Conservation (phyloP, 2,113 vertebrate genomes). For the Peucedramus taeniatus region DNA sequence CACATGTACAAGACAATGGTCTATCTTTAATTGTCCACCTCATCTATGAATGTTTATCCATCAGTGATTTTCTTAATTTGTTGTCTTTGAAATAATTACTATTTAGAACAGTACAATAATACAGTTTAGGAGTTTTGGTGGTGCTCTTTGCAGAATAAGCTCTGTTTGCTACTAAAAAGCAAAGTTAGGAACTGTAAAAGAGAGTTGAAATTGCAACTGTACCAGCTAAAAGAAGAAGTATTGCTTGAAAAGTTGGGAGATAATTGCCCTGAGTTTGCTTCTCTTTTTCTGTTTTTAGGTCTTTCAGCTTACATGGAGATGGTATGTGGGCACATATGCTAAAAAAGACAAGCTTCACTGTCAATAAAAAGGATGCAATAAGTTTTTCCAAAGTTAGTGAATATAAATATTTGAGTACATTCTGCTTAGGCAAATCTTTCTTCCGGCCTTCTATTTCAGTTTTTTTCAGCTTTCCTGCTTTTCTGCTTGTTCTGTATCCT, state of each 20-base stretch:
- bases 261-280: not conserved
- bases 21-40: not conserved
- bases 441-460: not conserved
- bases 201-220: not conserved
- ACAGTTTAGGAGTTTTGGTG: not conserved
- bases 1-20: accelerated
- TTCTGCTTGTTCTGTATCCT: not conserved
- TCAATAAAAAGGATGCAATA: not conserved
- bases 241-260: not conserved
- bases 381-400: not conserved
- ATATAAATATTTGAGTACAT: not conserved
- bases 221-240: not conserved
- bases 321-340: not conserved
- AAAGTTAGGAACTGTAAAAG: not conserved
- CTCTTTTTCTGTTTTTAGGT: not conserved
- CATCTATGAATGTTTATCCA: not conserved
- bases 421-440: not conserved
- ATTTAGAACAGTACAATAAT: not conserved
- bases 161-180: not conserved
- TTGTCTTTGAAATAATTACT: not conserved
- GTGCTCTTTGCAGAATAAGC: not conserved
- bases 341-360: not conserved
- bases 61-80: not conserved
- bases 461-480: not conserved
- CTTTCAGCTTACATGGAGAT: not conserved